Evolutionary conservation across 2,797 vertebrate species (phyloP), one percentile per base, ranked within the genome.

Genomic region (Sylvilagus floridanus): DNA sequence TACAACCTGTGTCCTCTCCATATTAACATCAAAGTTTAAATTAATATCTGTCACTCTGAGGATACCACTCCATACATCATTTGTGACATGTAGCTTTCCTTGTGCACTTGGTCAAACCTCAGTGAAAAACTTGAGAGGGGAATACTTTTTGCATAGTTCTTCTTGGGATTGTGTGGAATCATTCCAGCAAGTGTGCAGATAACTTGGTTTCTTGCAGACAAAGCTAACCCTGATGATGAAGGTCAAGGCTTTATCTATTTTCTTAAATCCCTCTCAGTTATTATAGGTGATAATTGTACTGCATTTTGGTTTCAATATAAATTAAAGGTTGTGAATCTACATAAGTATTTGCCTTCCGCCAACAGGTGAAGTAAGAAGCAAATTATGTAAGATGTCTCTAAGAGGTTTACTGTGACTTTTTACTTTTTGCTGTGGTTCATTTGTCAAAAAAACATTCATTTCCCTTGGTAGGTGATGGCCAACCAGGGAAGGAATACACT

Each of bases 401-500:
- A 68, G 37, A 63, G 24, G 28, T 22, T 93, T 91, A 66, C 35
- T 90, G 17, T 47, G 85, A 78, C 30, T 21, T 86, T 78, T 87
- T 37, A 9, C 21, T 83, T 52, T 90, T 88, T 81, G 32, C 24
- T 28, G 1, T 73, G 35, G n/a, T 60, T 9, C 30, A 90, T 73
- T 26, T 81, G 21, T 85, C 22, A 73, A 95, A 5, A 79, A 21
- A 86, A 12, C 47, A 47, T 82, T 90, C 81, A 50, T 54, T 95
- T 83, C 5, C 24, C 5, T 8, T 54, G 24, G 12, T 12, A 89
- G 50, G 50, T 12, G 9, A 77, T n/a, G 37, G 0, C 7, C n/a
- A 76, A 65, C 24, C 32, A 47, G 14, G 24, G 47, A 26, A 88
- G 24, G 54, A 22, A 90, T 84, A 22, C 93, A 90, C n/a, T 75